These are phyloP conservation scores for Poecilus cupreus DNA, from an alignment of 2,888 invertebrate genomes.

Conservation along the genomic window DNA sequence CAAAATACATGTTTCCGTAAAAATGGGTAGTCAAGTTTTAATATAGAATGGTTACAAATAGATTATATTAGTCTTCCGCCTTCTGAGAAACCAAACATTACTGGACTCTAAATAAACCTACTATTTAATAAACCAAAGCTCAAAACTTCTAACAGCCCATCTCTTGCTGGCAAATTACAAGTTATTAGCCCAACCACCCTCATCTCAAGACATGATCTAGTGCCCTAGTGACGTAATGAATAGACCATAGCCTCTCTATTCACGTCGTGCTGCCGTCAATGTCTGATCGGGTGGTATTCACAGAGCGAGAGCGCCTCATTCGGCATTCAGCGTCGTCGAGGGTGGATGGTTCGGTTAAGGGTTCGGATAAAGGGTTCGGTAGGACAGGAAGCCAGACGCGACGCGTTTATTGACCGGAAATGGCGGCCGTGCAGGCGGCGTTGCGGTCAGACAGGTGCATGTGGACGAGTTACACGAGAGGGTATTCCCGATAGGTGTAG, in stretches of 20 bases:
- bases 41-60: no score
- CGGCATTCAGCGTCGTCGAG: background rate
- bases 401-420: constrained; percentile 44
- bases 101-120: no score
- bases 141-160: background rate
- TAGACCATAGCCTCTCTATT: background rate
- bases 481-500: no score
- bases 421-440: background rate
- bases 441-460: constrained; percentile 18
- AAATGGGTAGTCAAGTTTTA: no score
- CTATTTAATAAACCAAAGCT: no score
- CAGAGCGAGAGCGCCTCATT: background rate
- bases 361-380: background rate
- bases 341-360: no score
- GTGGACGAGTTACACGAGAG: background rate
- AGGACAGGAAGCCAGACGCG: constrained; percentile 26
- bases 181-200: background rate
- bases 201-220: background rate
- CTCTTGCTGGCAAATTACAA: background rate
- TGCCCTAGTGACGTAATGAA: background rate
- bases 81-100: no score
- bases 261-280: background rate
- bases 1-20: no score
- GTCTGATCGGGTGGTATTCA: background rate
- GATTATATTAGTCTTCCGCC: no score